Percentiles rank a stretch among this genome's conserved stretches.
Conservation (phyloP, 2,888 invertebrate genomes). For the Drosophila meridionalis region DNA sequence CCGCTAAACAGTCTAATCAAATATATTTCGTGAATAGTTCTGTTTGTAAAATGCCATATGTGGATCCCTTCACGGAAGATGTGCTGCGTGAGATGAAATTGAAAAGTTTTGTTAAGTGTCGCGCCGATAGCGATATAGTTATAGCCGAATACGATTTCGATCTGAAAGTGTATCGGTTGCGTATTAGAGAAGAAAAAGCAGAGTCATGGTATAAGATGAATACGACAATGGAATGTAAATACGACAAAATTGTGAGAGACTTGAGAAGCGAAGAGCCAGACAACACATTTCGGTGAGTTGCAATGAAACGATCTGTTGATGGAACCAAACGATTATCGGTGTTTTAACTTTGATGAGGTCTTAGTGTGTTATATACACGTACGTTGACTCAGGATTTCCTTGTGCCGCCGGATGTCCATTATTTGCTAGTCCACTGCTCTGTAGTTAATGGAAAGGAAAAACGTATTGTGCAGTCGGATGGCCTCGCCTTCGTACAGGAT, state of each 20-base stretch:
- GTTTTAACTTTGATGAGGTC: background rate
- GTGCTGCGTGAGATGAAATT: background rate
- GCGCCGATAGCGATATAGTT: background rate
- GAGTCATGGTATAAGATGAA: background rate
- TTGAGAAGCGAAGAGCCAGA: background rate
- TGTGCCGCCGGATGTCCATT: background rate
- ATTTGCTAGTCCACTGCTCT: background rate
- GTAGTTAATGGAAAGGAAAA: background rate
- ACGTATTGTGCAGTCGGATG: background rate
- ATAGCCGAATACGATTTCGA: constrained; percentile 3
- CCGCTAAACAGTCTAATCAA: background rate
- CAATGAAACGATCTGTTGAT: background rate
- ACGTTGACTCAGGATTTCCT: background rate
- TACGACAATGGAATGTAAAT: background rate
- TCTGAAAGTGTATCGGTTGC: background rate
- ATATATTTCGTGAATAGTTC: background rate
- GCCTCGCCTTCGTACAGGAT: background rate
- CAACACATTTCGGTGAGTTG: constrained; percentile 4
- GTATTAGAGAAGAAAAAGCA: background rate
- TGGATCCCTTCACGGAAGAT: background rate
- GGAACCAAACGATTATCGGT: background rate
- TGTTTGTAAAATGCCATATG: background rate
- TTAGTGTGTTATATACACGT: background rate
- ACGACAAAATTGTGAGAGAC: background rate
- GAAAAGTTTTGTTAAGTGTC: background rate